A percentile compares a stretch with the other conserved stretches of the same genome.
Conservation (phyloP, 2,113 vertebrate genomes). For the Dicrurus megarhynchus region DNA sequence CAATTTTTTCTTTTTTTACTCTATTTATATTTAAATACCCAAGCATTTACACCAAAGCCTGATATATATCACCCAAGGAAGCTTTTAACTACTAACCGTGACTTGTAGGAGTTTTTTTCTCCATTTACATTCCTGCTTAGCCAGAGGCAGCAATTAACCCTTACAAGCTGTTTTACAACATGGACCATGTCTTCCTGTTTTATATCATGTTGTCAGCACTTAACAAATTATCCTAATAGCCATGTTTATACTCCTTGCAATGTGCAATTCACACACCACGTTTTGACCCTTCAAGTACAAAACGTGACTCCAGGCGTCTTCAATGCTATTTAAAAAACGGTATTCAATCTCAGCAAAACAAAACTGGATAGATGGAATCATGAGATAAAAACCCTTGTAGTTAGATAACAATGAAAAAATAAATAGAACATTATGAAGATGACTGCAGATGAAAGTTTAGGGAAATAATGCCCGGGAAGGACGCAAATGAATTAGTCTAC, state of each 20-base stretch:
- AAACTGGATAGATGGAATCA: background rate
- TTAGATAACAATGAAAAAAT: background rate
- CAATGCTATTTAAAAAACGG: background rate
- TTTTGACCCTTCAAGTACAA: background rate
- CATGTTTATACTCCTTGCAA: background rate
- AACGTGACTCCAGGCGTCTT: background rate
- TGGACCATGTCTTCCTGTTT: background rate
- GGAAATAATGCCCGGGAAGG: background rate
- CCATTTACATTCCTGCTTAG: background rate
- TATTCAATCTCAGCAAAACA: background rate
- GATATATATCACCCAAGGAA: background rate
- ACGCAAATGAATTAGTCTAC: background rate
- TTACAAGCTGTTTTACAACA: background rate
- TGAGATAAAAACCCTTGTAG: background rate
- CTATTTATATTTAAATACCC: background rate
- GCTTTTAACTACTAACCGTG: background rate
- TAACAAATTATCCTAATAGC: background rate
- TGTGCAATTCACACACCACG: background rate
- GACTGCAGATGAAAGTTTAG: background rate
- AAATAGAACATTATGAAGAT: background rate
- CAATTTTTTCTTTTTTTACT: background rate
- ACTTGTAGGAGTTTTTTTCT: fast-evolving
- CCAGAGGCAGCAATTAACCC: conserved; percentile 16
- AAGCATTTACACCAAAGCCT: background rate
- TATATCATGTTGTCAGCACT: background rate